Evolutionary conservation across 2,888 invertebrate genomes (phyloP).

Genomic region (Tachina fera): DNA sequence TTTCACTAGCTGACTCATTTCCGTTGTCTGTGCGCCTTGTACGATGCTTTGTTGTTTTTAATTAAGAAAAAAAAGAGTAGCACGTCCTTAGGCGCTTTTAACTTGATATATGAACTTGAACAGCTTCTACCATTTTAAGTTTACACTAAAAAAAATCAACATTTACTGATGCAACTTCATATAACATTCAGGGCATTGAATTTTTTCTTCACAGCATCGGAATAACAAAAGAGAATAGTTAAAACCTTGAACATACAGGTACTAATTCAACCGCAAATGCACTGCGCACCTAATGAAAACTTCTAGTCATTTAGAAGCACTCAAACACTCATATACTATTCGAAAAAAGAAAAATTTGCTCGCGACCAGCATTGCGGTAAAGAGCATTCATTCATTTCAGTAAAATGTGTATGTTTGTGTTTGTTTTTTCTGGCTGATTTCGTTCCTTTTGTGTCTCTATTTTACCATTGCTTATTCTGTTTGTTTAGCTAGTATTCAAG

Average conservation of each 20-base stretch:
- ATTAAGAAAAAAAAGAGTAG: conserved; percentile 60
- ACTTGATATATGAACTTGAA: conserved; percentile 57
- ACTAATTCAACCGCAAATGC: conserved; percentile 62
- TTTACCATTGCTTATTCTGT: conserved; percentile 36
- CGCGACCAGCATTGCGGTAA: conserved; percentile 71
- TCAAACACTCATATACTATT: background rate
- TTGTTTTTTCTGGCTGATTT: conserved; percentile 4
- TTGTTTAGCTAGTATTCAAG: conserved; percentile 55
- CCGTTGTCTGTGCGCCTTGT: background rate
- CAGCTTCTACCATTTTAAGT: conserved; percentile 13
- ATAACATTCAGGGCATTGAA: background rate
- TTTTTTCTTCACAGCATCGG: conserved; percentile 9
- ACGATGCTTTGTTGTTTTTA: conserved; percentile 48
- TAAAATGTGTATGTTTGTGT: background rate
- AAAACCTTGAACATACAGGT: conserved; percentile 17
- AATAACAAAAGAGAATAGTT: background rate
- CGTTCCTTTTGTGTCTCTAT: background rate
- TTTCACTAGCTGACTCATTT: conserved; percentile 2
- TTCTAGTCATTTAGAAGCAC: background rate
- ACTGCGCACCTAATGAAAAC: conserved; percentile 64
- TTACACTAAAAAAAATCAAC: conserved; percentile 21
- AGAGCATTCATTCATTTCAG: conserved; percentile 61
- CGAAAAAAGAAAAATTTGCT: background rate
- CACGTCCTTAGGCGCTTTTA: conserved; percentile 58
- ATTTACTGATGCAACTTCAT: conserved; percentile 30